These are phyloP conservation scores for Bellardia bayeri DNA, from an alignment of 2,888 invertebrate species.

Conservation along the genomic window DNA sequence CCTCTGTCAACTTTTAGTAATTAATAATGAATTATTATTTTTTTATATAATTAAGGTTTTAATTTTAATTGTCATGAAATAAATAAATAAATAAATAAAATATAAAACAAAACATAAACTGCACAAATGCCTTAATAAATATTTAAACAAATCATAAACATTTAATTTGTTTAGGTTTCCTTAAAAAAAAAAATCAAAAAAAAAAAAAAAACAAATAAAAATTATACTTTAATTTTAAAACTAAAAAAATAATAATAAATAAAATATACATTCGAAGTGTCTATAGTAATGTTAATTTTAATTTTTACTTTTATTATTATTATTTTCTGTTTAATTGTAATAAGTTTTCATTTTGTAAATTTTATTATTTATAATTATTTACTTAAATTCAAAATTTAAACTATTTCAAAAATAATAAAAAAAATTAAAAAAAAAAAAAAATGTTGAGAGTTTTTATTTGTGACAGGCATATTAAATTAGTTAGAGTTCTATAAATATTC, in stretches of 20 bases:
- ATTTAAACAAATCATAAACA: conserved; percentile 2
- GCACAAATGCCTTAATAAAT: conserved; percentile 46
- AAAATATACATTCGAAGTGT: conserved; percentile 48
- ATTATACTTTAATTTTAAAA: background rate
- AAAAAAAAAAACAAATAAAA: conserved; percentile 12
- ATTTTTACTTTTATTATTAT: conserved; percentile 40
- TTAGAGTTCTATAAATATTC: too few species aligned
- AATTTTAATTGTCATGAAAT: conserved; percentile 63
- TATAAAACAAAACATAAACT: background rate
- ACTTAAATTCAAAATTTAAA: conserved; percentile 67
- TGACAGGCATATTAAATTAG: background rate
- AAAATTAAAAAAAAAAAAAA: conserved; percentile 16
- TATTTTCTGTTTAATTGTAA: conserved; percentile 54
- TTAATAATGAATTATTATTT: conserved; percentile 52
- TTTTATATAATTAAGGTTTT: conserved; percentile 60
- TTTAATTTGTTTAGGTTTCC: conserved; percentile 14
- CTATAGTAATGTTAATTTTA: conserved; percentile 51
- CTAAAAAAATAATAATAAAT: conserved; percentile 13
- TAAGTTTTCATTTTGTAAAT: conserved; percentile 67
- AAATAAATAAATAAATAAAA: conserved; percentile 31
- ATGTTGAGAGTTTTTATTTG: conserved; percentile 7
- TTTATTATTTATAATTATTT: conserved; percentile 69
- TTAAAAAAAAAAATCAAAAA: conserved; percentile 7
- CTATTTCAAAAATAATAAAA: conserved; percentile 51
- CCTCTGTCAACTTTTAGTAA: conserved; percentile 35